A percentile compares a stretch with the other conserved stretches of the same genome.
These are phyloP conservation scores for Aphelocoma californica DNA, from an alignment of 2,797 vertebrate species.

Conservation along the genomic window DNA sequence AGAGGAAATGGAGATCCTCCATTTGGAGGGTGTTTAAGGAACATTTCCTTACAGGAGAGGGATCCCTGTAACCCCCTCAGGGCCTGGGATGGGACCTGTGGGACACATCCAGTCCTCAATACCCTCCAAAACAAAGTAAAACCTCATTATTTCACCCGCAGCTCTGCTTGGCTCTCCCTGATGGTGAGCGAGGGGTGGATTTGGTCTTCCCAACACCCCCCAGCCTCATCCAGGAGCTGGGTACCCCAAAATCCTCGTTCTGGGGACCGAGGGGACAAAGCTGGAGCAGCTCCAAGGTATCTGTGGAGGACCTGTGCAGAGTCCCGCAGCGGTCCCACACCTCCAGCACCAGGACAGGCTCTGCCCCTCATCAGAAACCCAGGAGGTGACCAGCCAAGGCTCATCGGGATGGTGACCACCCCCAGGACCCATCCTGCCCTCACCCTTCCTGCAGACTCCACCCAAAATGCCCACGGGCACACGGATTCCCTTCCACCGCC, in stretches of 20 bases:
- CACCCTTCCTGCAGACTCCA: accelerated
- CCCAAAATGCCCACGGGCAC: accelerated
- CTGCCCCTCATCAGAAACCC: neutral
- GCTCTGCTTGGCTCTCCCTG: neutral
- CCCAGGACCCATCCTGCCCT: neutral
- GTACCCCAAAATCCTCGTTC: neutral
- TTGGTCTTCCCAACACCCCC: neutral
- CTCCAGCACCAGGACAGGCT: accelerated
- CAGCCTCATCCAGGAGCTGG: accelerated
- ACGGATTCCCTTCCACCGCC: accelerated
- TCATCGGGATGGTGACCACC: accelerated
- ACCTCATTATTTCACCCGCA: neutral
- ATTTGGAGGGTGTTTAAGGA: neutral
- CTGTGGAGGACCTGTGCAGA: accelerated
- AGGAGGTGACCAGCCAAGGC: accelerated
- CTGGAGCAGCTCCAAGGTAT: neutral
- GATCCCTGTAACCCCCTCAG: no score
- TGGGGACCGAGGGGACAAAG: accelerated
- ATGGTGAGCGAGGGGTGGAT: accelerated
- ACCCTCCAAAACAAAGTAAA: neutral
- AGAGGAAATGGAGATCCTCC: neutral
- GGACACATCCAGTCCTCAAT: neutral
- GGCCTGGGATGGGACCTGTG: accelerated
- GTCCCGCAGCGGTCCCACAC: neutral
- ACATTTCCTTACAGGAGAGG: neutral